Evolutionary conservation across 2,797 vertebrate species (phyloP).

Genomic region (Liasis olivaceus): DNA sequence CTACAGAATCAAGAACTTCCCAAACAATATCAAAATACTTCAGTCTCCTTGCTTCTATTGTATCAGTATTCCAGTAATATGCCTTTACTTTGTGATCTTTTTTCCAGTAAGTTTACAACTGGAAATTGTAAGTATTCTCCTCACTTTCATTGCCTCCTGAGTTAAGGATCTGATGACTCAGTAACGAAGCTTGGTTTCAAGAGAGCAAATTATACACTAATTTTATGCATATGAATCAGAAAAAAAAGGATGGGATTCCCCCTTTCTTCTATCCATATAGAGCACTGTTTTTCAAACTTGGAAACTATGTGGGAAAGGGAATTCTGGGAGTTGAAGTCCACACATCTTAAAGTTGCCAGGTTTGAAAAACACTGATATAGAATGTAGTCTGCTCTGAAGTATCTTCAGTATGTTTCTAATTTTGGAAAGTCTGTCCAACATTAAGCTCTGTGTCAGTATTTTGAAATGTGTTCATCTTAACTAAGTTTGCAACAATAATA

Average conservation of each 20-base stretch:
- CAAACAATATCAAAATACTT: accelerated
- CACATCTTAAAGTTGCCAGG: neutral
- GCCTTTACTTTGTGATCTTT: neutral
- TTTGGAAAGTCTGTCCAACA: neutral
- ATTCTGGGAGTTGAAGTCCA: neutral
- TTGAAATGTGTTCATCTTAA: accelerated
- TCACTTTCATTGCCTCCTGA: neutral
- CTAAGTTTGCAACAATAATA: neutral
- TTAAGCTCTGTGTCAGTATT: neutral
- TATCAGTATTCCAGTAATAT: neutral
- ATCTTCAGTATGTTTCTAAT: neutral
- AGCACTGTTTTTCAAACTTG: neutral
- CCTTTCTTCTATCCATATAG: neutral
- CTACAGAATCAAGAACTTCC: accelerated
- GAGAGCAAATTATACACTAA: neutral
- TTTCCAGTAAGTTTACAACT: neutral
- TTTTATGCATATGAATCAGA: slow-evolving; percentile 39
- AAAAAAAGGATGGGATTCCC: slow-evolving; percentile 47
- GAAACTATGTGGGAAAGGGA: neutral
- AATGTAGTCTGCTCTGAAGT: accelerated
- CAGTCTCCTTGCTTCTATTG: neutral
- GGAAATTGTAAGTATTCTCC: neutral
- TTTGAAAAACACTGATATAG: neutral
- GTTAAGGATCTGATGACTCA: slow-evolving; percentile 59
- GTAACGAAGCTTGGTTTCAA: slow-evolving; percentile 63